These are phyloP conservation scores for Myioborus melanocephalus DNA, from an alignment of 2,797 vertebrate genomes.

Conservation along the genomic window DNA sequence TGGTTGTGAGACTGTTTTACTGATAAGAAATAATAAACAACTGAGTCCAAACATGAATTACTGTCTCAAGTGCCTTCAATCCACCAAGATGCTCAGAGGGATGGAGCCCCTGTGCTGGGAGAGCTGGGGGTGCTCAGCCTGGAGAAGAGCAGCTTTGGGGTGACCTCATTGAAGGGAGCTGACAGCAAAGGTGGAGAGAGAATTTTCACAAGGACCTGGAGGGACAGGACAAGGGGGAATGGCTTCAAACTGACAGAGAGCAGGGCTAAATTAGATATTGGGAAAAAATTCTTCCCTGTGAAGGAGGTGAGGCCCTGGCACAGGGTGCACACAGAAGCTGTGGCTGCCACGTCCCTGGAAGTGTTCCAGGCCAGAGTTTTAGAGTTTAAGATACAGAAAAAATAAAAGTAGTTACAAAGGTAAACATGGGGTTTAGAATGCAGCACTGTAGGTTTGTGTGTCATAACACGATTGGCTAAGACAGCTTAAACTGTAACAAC, in stretches of 20 bases:
- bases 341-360: not conserved
- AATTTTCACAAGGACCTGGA: not conserved
- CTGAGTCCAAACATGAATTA: not conserved
- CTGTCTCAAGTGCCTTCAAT: not conserved
- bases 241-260: not conserved
- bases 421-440: not conserved
- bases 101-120: not conserved
- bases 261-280: not conserved
- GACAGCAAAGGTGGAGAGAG: not conserved
- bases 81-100: not conserved
- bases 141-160: not conserved
- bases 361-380: not conserved
- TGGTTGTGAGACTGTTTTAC: fast-evolving
- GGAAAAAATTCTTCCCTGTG: not conserved
- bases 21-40: not conserved
- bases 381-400: not conserved
- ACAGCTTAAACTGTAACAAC: not conserved
- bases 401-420: not conserved
- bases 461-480: not conserved
- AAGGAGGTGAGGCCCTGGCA: not conserved
- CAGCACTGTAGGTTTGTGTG: not conserved
- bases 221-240: not conserved
- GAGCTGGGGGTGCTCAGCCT: not conserved
- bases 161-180: not conserved
- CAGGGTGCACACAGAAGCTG: not conserved